Base-by-base conservation (phyloP, 2,888 invertebrate genomes). In the Stramonita haemastoma region DNA sequence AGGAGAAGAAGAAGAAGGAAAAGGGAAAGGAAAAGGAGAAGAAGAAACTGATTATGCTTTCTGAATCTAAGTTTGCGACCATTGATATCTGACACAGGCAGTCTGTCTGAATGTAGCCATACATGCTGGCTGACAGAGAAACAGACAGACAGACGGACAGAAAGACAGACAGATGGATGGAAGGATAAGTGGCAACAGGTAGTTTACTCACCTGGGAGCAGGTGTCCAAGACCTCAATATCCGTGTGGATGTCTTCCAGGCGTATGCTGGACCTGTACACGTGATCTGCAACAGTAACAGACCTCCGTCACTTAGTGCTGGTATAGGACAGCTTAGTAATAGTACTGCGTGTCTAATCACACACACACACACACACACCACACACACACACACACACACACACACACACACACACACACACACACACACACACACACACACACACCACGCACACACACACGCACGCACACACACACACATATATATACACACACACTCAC, bases 141-240 rank as follows among this genome's bases (percentile, higher is more conserved):
- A 66, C 66, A 66, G 66, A 66, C 17, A 22, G 17, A 13, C 66
- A 66, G 66, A 13, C 17, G 1, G 46, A 8, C 46, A 46, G 46
- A 8, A 2, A 46, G 46, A 8, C 46, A 46, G 46, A 8, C 46
- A 66, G 66, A 66, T 15, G 66, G 26, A 19, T 29, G 79, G 8
- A 26, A 4, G 17, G n/a, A 32, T 5, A n/a, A 79, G n/a, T n/a
- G 15, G 17, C 8, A 6, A 34, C 0, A 6, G 1, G 36, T 83
- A n/a, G 83, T 32, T 11, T 34, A n/a, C 19, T 13, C 34, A 88
- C 88, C 88, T 56, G 92, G 0, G 93, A 92, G 57, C 92, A 93
- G 0, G 93, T 93, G 88, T 94, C 94, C 60, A 94, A 88, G n/a
- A 94, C 92, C 90, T 94, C 94, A n/a, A 94, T 92, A 77, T 93